These are phyloP conservation scores for Mixornis gularis DNA, from an alignment of 2,113 vertebrate species.

Conservation along the genomic window DNA sequence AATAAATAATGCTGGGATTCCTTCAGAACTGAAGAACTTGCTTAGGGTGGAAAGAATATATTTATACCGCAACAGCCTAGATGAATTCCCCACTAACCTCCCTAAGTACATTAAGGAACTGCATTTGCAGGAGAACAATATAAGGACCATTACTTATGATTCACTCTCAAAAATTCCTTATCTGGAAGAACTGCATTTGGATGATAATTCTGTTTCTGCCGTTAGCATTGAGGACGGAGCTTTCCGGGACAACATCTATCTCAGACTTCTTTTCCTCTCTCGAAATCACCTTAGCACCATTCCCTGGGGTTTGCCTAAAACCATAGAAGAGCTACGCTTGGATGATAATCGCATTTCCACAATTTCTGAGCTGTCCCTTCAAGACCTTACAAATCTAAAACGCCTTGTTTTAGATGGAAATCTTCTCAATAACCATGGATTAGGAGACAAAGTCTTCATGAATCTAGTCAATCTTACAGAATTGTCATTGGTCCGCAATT, in stretches of 20 bases:
- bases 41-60: slow-evolving; percentile 94
- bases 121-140: slow-evolving; percentile 98
- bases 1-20: slow-evolving; percentile 97
- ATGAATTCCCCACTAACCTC: slow-evolving; percentile 97
- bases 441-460: slow-evolving; percentile 92
- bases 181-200: slow-evolving; percentile 96
- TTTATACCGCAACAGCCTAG: slow-evolving; percentile 95
- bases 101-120: slow-evolving; percentile 94
- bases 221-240: slow-evolving; percentile 98
- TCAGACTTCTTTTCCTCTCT: slow-evolving; percentile 94
- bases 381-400: slow-evolving; percentile 97
- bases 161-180: slow-evolving; percentile 94
- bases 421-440: slow-evolving; percentile 91
- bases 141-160: slow-evolving; percentile 93
- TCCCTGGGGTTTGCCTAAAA: slow-evolving; percentile 91
- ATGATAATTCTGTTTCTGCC: slow-evolving; percentile 96
- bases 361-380: slow-evolving; percentile 91
- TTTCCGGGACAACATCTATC: slow-evolving; percentile 92
- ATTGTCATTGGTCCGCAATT: slow-evolving; percentile 93
- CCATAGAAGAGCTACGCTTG: slow-evolving; percentile 94
- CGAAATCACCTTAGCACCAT: slow-evolving; percentile 98
- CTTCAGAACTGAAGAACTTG: slow-evolving; percentile 87
- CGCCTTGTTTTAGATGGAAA: slow-evolving; percentile 96
- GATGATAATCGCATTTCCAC: slow-evolving; percentile 99
- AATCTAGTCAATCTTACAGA: slow-evolving; percentile 95